Evolutionary conservation across 2,888 invertebrate genomes (phyloP), one percentile per base, ranked within the genome.

Genomic region (Fabriciana adippe): DNA sequence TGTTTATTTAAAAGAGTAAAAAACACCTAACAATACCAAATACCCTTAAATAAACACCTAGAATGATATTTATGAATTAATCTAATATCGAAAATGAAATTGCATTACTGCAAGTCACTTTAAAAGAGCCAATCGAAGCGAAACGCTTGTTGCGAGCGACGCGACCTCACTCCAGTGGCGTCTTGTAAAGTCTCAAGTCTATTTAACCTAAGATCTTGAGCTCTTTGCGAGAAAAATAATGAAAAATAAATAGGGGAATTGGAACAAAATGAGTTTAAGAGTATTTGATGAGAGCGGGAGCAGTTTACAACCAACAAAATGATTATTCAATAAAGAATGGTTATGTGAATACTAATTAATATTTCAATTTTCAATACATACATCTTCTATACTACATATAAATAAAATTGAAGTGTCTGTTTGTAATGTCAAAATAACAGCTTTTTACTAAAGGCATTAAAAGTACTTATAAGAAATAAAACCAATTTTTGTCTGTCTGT

Each of bases 191-290:
- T 18, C 41, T 61, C 18, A 41, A 53, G 35, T 18, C 61, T 53
- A 53, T 61, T 61, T 61, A 61, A 53, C 61, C 21, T 18, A 61
- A 61, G 18, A 61, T 53, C 61, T 61, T 41, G 41, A 53, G 51
- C 51, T 53, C 53, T 68, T 31, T 61, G 64, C 64, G 53, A 50
- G 45, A 54, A 61, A 65, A 55, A 68, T 35, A 51, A 51, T 51
- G 61, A 65, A 61, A 53, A 51, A 61, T 50, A 61, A 61, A 61
- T 41, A 53, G 15, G 15, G 35, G 41, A 35, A 50, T 61, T 21
- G 41, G 21, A 15, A 16, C 15, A 18, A 51, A 53, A 41, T 6
- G 15, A 21, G 8, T 11, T 53, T 51, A 31, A 53, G 51, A 61
- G 14, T 50, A 35, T 48, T 61, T 35, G 35, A 35, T 6, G 35